Percentiles rank a stretch among this genome's conserved stretches.
Conservation (phyloP, 2,888 invertebrate species). For the Fragum sueziense region DNA sequence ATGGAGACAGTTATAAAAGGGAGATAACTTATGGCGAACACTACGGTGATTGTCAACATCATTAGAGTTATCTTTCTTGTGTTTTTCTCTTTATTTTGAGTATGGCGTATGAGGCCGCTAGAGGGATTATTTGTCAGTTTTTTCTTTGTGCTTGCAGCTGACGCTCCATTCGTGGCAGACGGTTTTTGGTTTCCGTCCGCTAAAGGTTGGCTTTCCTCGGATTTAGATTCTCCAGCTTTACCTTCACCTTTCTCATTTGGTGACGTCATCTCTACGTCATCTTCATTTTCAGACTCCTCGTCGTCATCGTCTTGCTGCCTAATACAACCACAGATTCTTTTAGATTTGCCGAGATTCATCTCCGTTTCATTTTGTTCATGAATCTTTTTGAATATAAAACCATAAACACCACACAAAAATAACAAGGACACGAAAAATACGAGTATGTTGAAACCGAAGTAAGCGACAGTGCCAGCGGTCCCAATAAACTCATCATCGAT, state of each 20-base stretch:
- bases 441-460: conserved; percentile 58
- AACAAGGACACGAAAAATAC: conserved; percentile 56
- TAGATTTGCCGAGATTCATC: conserved; percentile 22
- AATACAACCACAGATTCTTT: conserved; percentile 26
- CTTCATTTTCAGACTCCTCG: conserved; percentile 20
- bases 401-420: conserved; percentile 62
- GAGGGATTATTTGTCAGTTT: conserved; percentile 10
- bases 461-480: conserved; percentile 56
- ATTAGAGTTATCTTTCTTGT: conserved; percentile 61
- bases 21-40: conserved; percentile 56
- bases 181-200: neutral
- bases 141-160: neutral
- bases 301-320: conserved; percentile 10
- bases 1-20: conserved; percentile 56
- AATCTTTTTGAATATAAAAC: conserved; percentile 58
- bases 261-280: neutral
- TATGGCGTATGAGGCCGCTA: conserved; percentile 38
- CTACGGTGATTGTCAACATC: conserved; percentile 60
- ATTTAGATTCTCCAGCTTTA: neutral
- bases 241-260: neutral
- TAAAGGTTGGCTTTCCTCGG: neutral
- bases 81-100: conserved; percentile 44
- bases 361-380: conserved; percentile 43
- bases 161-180: neutral
- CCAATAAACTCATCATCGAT: conserved; percentile 57